Percentiles rank a stretch among this genome's conserved stretches.
These are phyloP conservation scores for Pyrrhosoma nymphula DNA, from an alignment of 2,888 invertebrate species.

Conservation along the genomic window DNA sequence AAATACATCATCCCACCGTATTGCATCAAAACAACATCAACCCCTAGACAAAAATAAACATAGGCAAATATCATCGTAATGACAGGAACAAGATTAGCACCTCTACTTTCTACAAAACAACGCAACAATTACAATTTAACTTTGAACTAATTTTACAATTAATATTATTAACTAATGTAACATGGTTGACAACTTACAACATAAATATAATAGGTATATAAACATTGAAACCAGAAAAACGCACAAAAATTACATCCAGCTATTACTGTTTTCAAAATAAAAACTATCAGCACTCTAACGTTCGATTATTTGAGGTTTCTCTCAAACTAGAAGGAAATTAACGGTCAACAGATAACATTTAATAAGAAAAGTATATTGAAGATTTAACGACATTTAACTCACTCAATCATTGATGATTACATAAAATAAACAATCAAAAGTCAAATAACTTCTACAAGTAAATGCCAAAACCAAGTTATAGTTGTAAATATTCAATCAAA, in stretches of 20 bases:
- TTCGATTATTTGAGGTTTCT: neutral
- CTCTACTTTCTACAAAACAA: no score
- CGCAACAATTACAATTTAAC: no score
- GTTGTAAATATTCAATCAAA: constrained; percentile 29
- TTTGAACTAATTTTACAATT: no score
- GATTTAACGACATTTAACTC: neutral
- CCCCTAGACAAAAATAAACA: no score
- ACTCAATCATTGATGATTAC: neutral
- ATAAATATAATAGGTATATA: neutral
- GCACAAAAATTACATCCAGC: neutral
- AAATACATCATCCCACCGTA: no score
- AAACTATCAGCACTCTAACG: neutral
- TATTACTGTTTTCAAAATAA: neutral
- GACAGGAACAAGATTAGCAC: no score
- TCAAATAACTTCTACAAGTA: neutral
- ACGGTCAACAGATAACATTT: neutral
- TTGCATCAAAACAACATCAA: no score
- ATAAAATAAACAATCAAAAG: neutral
- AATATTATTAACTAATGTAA: no score
- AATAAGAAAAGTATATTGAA: neutral
- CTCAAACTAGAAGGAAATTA: neutral
- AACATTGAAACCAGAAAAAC: neutral
- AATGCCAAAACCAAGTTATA: neutral
- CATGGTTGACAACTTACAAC: neutral
- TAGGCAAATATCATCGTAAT: no score